These are phyloP conservation scores for Eremobia ochroleuca DNA, from an alignment of 2,888 invertebrate genomes.

Conservation along the genomic window DNA sequence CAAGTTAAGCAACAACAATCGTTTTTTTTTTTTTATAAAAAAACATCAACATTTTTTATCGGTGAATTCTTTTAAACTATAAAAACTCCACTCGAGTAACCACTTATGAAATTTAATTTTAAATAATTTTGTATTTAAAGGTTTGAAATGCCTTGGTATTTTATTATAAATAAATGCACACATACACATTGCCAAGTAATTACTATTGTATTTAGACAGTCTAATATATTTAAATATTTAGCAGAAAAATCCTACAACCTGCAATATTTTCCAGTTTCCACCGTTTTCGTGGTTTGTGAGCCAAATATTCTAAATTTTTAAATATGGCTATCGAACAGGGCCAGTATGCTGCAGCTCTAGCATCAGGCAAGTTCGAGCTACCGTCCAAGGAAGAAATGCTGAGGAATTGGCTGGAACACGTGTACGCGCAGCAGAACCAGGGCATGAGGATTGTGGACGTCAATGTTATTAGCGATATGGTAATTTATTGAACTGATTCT, in stretches of 20 bases:
- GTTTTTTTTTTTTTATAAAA: too few species aligned
- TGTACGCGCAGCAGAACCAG: conserved; percentile 82
- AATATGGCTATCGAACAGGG: conserved; percentile 64
- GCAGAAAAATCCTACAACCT: background rate
- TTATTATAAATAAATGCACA: too few species aligned
- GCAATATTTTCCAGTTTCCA: background rate
- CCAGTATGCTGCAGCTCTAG: conserved; percentile 91
- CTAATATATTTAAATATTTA: too few species aligned
- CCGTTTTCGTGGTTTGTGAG: background rate
- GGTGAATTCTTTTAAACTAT: too few species aligned
- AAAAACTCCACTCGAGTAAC: too few species aligned
- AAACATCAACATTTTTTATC: too few species aligned
- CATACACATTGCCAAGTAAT: too few species aligned
- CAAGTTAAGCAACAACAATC: too few species aligned
- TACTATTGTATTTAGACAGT: too few species aligned
- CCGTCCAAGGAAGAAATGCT: conserved; percentile 93
- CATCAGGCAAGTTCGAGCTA: conserved; percentile 91
- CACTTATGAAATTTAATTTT: too few species aligned
- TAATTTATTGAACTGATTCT: conserved; percentile 59
- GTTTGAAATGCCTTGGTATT: too few species aligned
- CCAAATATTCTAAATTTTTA: background rate
- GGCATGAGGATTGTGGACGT: conserved; percentile 82
- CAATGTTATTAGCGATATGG: conserved; percentile 82
- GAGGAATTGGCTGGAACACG: conserved; percentile 89
- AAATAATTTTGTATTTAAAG: too few species aligned